phyloP scores from a whole-genome alignment of 2,797 vertebrate species.

The Streptopelia turtur region DNA sequence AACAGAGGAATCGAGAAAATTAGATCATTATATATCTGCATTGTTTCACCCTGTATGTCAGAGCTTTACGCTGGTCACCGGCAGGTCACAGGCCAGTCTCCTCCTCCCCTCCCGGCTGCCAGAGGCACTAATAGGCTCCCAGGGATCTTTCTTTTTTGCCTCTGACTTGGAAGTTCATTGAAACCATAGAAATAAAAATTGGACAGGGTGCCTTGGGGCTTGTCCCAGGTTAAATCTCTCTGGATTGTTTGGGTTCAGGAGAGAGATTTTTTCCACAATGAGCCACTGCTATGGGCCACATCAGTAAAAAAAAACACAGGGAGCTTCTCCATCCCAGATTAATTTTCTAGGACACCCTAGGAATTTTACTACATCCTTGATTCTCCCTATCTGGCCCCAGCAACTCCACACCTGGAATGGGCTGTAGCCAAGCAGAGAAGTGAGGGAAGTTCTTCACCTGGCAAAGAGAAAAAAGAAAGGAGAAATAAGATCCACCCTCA shows the following conservation, averaged over 20 bases:
- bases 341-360: neutral
- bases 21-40: neutral
- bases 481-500: neutral
- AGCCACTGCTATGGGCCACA: too few relatives aligned
- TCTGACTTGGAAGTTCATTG: neutral
- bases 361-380: neutral
- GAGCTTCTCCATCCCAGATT: neutral
- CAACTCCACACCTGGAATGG: rapidly evolving
- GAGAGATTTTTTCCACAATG: neutral
- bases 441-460: neutral
- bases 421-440: neutral
- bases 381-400: neutral
- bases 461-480: neutral
- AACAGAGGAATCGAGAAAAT: neutral
- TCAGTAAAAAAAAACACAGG: neutral
- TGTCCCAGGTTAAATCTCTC: neutral
- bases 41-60: neutral
- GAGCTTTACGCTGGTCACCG: neutral
- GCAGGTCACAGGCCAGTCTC: neutral
- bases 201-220: neutral
- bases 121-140: neutral
- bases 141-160: neutral
- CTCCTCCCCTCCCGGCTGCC: neutral
- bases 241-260: neutral
- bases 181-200: neutral